These are phyloP conservation scores for Platorchestia sp. DNA, from an alignment of 1,140 invertebrate species.

Conservation along the genomic window DNA sequence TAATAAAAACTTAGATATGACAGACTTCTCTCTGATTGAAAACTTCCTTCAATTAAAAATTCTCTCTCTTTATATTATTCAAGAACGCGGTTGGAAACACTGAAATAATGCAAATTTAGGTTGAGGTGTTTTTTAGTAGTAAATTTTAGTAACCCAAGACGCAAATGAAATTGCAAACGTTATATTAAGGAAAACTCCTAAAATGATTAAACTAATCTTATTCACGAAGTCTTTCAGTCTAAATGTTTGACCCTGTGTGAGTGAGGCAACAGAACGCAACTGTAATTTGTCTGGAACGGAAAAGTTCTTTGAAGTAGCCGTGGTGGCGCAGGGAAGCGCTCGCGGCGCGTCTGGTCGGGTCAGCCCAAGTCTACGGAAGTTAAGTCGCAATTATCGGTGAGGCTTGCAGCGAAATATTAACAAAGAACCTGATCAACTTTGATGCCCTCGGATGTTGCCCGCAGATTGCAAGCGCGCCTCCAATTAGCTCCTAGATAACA, in stretches of 20 bases:
- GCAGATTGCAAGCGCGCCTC: neutral
- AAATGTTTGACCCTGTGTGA: neutral
- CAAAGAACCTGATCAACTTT: slow-evolving; percentile 50
- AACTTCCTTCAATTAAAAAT: too few relatives aligned
- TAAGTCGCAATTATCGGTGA: slow-evolving; percentile 44
- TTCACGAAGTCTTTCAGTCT: too few relatives aligned
- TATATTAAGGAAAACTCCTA: neutral
- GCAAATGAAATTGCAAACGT: neutral
- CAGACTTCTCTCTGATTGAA: too few relatives aligned
- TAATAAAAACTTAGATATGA: too few relatives aligned
- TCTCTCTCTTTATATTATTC: too few relatives aligned
- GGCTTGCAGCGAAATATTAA: slow-evolving; percentile 28
- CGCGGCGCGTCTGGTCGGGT: slow-evolving; percentile 29
- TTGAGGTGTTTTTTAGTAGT: neutral
- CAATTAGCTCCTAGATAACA: neutral
- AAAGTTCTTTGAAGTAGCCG: neutral
- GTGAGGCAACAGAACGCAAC: neutral
- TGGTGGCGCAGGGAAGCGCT: neutral
- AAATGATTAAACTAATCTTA: too few relatives aligned
- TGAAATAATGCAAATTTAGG: too few relatives aligned
- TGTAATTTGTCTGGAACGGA: neutral
- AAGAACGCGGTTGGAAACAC: too few relatives aligned
- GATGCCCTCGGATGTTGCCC: slow-evolving; percentile 16
- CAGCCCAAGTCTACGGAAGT: slow-evolving; percentile 45
- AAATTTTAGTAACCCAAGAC: neutral